Percentiles rank a stretch among this genome's conserved stretches.
phyloP scores from a whole-genome alignment of 2,113 vertebrate species.

The Toxostoma redivivum region DNA sequence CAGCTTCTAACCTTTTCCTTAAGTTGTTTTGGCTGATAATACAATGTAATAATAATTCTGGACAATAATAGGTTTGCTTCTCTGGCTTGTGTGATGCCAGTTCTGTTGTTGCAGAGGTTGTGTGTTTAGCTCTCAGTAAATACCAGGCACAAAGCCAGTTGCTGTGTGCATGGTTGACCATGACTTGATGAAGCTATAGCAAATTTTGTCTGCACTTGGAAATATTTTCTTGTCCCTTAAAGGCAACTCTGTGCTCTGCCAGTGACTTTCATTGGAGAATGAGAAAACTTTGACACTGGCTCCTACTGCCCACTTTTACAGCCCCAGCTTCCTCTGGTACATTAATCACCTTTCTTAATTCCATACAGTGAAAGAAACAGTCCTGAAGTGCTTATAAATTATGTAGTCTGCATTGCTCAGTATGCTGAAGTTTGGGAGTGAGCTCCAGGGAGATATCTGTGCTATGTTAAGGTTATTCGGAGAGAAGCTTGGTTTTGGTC shows the following conservation, averaged over 20 bases:
- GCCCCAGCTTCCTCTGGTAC: neutral
- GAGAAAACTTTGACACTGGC: neutral
- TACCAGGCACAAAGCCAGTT: neutral
- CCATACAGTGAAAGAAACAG: neutral
- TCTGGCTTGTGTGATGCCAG: neutral
- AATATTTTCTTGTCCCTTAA: neutral
- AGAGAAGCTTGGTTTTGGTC: neutral
- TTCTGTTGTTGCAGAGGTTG: neutral
- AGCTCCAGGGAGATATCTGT: neutral
- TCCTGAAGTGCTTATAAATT: neutral
- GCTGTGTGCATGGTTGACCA: neutral
- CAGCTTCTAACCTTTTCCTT: neutral
- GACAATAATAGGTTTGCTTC: neutral
- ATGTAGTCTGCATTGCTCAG: neutral
- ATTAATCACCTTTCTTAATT: neutral
- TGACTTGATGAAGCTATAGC: neutral
- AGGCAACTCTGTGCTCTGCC: neutral
- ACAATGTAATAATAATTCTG: neutral
- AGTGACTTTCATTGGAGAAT: neutral
- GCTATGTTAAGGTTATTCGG: neutral
- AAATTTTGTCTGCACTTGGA: neutral
- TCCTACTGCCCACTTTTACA: neutral
- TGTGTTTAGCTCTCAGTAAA: neutral
- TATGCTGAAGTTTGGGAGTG: neutral
- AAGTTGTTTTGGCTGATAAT: neutral